Conservation (phyloP, 30 jellyfish, hydroid and myxozoan genomes). For the Aurelia coerulea region DNA sequence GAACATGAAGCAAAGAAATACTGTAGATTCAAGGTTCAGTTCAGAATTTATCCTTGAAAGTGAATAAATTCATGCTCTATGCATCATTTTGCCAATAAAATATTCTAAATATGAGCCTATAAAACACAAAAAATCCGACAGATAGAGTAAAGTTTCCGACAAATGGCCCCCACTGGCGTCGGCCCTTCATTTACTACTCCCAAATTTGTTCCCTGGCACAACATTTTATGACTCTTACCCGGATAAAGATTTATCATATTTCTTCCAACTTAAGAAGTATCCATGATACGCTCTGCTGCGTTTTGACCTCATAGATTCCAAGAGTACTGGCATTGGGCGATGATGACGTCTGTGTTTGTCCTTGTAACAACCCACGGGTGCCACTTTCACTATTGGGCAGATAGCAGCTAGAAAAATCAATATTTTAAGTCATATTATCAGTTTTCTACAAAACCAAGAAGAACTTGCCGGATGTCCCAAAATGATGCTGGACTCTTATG, state of each 20-base stretch:
- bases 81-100: too few relatives aligned
- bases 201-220: too few relatives aligned
- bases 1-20: too few relatives aligned
- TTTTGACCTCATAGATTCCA: slow-evolving; percentile 14
- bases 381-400: not conserved
- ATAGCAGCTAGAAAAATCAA: not conserved
- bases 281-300: not conserved
- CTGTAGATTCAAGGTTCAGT: too few relatives aligned
- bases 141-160: too few relatives aligned
- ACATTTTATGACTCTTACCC: not conserved
- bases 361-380: slow-evolving; percentile 3
- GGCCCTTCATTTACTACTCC: too few relatives aligned
- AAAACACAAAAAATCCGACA: too few relatives aligned
- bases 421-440: not conserved
- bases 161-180: too few relatives aligned
- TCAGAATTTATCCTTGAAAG: too few relatives aligned
- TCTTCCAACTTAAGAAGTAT: not conserved
- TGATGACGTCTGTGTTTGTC: not conserved
- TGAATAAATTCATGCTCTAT: too few relatives aligned
- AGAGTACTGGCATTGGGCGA: slow-evolving; percentile 7
- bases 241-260: not conserved
- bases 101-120: too few relatives aligned
- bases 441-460: not conserved
- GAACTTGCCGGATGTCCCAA: not conserved
- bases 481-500: too few relatives aligned